Conservation (phyloP, 2,888 invertebrate species). For the Onchidella celtica region DNA sequence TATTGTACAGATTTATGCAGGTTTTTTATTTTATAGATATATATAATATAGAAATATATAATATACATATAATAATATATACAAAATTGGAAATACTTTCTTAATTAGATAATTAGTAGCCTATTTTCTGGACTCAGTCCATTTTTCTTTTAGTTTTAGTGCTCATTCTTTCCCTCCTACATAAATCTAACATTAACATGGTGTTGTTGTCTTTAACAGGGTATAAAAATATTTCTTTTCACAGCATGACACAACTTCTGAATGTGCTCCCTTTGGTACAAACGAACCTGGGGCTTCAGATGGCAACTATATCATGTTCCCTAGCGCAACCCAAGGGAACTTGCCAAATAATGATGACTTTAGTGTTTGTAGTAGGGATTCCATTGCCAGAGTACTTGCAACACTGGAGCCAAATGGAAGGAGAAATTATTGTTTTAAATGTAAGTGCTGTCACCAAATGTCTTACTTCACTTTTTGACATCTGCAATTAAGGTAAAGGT, state of each 20-base stretch:
- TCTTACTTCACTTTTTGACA: no score
- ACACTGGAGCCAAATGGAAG: conserved; percentile 93
- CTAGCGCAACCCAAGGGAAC: conserved; percentile 98
- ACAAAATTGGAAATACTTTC: no score
- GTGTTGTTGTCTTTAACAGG: not conserved
- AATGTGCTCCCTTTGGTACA: conserved; percentile 90
- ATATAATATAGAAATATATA: no score
- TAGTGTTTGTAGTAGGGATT: conserved; percentile 91
- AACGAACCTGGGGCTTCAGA: conserved; percentile 78
- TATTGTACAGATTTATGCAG: no score
- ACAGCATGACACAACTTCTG: conserved; percentile 96
- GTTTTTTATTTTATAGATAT: no score
- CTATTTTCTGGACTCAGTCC: no score
- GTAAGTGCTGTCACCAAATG: no score
- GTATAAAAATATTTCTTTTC: not conserved
- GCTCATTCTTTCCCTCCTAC: no score
- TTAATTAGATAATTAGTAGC: no score
- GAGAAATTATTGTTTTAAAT: conserved; percentile 90
- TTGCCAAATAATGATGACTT: conserved; percentile 98
- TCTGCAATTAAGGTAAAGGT: no score
- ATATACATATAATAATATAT: no score
- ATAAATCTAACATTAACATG: not conserved
- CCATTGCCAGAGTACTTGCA: conserved; percentile 93
- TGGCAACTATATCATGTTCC: conserved; percentile 99
- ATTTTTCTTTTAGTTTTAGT: no score